Evolutionary conservation across 92 coral and sea anemone genomes (phyloP).

Genomic region (Plumapathes pennacea): DNA sequence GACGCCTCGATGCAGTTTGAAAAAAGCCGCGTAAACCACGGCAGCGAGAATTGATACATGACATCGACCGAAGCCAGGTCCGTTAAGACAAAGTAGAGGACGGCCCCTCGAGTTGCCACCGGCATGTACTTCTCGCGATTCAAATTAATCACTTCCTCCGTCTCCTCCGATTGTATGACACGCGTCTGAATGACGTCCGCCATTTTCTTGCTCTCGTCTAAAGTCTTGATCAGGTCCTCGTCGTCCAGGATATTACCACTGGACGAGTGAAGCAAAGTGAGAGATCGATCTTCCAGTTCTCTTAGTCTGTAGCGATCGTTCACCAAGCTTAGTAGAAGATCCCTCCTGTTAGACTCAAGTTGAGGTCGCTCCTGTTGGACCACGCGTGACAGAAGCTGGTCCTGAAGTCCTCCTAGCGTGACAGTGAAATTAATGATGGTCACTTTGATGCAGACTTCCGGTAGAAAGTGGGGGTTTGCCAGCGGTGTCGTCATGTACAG

Average conservation of each 20-base stretch:
- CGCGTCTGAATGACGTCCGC: slow-evolving; percentile 87
- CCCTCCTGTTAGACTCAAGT: slow-evolving; percentile 72
- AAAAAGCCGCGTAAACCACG: slow-evolving; percentile 84
- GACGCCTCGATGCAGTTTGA: slow-evolving; percentile 75
- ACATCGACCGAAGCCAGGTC: slow-evolving; percentile 82
- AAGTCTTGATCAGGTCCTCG: slow-evolving; percentile 78
- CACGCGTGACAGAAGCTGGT: slow-evolving; percentile 91
- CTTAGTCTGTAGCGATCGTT: slow-evolving; percentile 82
- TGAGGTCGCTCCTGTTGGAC: slow-evolving; percentile 85
- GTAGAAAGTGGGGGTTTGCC: slow-evolving; percentile 92
- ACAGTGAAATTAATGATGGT: slow-evolving; percentile 91
- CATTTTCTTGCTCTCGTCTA: slow-evolving; percentile 92
- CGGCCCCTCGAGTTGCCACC: slow-evolving; percentile 91
- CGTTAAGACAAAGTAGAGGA: slow-evolving; percentile 80
- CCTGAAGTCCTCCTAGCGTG: slow-evolving; percentile 96
- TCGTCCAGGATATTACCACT: slow-evolving; percentile 95
- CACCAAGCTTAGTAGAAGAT: slow-evolving; percentile 64
- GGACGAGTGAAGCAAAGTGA: slow-evolving; percentile 76
- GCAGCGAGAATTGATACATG: slow-evolving; percentile 94
- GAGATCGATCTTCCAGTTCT: slow-evolving; percentile 85
- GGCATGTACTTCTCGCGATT: slow-evolving; percentile 88
- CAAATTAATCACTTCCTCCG: slow-evolving; percentile 61
- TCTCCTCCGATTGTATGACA: slow-evolving; percentile 81
- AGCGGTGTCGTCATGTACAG: slow-evolving; percentile 86
- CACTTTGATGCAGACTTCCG: slow-evolving; percentile 92